These are phyloP conservation scores for Lasioglossum zephyrum DNA, from an alignment of 2,888 invertebrate species.

Conservation along the genomic window DNA sequence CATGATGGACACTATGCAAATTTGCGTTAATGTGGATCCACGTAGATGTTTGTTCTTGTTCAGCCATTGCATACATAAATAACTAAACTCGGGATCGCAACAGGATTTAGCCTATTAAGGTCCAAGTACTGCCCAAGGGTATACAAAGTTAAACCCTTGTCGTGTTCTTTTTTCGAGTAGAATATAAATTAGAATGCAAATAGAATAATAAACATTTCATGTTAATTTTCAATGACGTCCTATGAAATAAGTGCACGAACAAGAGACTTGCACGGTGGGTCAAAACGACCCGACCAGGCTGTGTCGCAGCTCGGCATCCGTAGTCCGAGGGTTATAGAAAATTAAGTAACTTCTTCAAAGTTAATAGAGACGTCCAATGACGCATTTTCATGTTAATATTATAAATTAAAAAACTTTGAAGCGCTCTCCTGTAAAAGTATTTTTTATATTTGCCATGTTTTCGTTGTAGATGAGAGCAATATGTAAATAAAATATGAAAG, in stretches of 20 bases:
- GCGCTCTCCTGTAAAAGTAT: no score
- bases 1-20: background rate
- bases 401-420: no score
- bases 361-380: no score
- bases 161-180: background rate
- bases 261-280: no score
- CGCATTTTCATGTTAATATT: no score
- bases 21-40: background rate
- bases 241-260: background rate
- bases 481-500: background rate
- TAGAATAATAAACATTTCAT: background rate
- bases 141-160: background rate
- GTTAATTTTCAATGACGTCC: background rate
- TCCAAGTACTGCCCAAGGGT: background rate
- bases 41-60: slow-evolving; percentile 4
- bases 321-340: no score
- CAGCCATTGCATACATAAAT: background rate
- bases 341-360: no score
- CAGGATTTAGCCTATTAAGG: background rate
- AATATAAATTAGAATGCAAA: background rate
- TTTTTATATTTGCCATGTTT: no score
- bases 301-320: no score
- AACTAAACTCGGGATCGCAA: background rate
- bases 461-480: no score
- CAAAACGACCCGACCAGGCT: no score